Evolutionary conservation across 2,888 invertebrate species (phyloP).

Genomic region (Polylopha cassiicola): DNA sequence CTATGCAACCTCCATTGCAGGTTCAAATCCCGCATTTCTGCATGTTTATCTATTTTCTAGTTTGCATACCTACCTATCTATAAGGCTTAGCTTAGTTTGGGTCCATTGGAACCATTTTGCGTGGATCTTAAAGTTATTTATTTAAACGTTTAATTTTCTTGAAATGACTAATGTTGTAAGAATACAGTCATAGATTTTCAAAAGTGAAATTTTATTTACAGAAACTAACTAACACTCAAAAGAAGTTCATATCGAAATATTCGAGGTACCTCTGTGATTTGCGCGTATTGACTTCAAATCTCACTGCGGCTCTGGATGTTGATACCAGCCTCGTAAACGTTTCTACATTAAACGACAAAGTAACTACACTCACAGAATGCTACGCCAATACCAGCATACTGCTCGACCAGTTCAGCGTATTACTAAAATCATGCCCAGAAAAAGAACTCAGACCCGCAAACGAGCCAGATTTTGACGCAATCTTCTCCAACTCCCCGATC

Average conservation of each 20-base stretch:
- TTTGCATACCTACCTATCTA: no score
- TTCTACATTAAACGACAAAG: conserved; percentile 46
- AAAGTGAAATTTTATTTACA: conserved; percentile 31
- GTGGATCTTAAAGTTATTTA: no score
- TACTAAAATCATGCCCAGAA: conserved; percentile 77
- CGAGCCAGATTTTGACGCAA: conserved; percentile 56
- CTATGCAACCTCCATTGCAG: no score
- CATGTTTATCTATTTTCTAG: no score
- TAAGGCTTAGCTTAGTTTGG: no score
- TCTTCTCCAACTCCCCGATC: conserved; percentile 56
- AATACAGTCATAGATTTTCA: no score
- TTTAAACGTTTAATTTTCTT: no score
- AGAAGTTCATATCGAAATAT: conserved; percentile 77
- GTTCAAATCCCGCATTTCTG: no score
- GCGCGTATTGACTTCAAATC: conserved; percentile 62
- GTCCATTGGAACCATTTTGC: no score
- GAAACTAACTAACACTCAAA: conserved; percentile 81
- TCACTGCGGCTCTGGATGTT: conserved; percentile 52
- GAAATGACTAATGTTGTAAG: no score
- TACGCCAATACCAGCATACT: conserved; percentile 72
- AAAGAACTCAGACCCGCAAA: conserved; percentile 34
- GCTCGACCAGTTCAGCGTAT: conserved; percentile 81
- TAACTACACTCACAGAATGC: conserved; percentile 63
- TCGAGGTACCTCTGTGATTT: conserved; percentile 77
- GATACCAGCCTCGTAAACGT: conserved; percentile 46